These are phyloP conservation scores for Euwallacea fornicatus DNA, from an alignment of 1,140 invertebrate species.

Conservation along the genomic window DNA sequence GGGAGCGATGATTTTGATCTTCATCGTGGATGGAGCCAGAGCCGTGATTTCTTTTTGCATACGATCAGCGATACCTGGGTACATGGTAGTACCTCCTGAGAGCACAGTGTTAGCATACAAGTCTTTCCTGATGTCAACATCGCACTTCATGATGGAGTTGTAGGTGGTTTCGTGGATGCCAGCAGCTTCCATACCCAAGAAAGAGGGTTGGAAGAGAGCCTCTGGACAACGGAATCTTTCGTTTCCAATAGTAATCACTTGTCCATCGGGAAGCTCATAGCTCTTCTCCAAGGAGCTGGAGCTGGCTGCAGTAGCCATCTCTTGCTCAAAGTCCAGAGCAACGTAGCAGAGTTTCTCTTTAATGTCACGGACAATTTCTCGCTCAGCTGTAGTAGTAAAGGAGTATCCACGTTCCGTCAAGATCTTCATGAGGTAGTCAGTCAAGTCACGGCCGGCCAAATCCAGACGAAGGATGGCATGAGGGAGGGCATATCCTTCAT, in stretches of 20 bases:
- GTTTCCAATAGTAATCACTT: slow-evolving; percentile 77
- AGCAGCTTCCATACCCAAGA: slow-evolving; percentile 88
- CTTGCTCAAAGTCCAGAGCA: slow-evolving; percentile 91
- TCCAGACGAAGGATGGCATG: slow-evolving; percentile 76
- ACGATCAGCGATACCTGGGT: slow-evolving; percentile 52
- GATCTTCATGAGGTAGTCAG: slow-evolving; percentile 91
- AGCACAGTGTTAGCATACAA: slow-evolving; percentile 86
- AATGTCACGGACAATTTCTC: slow-evolving; percentile 84
- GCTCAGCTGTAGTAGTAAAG: slow-evolving; percentile 80
- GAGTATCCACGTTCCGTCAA: slow-evolving; percentile 84
- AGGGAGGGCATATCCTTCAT: too few relatives aligned
- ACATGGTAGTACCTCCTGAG: slow-evolving; percentile 80
- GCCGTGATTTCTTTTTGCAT: slow-evolving; percentile 85
- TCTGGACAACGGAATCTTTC: slow-evolving; percentile 94
- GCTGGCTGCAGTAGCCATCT: slow-evolving; percentile 89
- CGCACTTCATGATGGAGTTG: slow-evolving; percentile 57
- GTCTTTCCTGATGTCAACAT: slow-evolving; percentile 89
- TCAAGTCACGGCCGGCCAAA: slow-evolving; percentile 85
- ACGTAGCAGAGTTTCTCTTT: slow-evolving; percentile 69
- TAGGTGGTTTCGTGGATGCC: slow-evolving; percentile 92
- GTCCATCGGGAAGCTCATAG: slow-evolving; percentile 61
- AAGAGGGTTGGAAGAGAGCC: slow-evolving; percentile 89
- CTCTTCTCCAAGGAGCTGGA: slow-evolving; percentile 84
- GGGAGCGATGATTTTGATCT: slow-evolving; percentile 94
- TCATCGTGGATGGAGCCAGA: slow-evolving; percentile 78